Percentiles rank a stretch among this genome's conserved stretches.
These are phyloP conservation scores for Tylochromis polylepis DNA, from an alignment of 2,113 vertebrate genomes.

Conservation along the genomic window DNA sequence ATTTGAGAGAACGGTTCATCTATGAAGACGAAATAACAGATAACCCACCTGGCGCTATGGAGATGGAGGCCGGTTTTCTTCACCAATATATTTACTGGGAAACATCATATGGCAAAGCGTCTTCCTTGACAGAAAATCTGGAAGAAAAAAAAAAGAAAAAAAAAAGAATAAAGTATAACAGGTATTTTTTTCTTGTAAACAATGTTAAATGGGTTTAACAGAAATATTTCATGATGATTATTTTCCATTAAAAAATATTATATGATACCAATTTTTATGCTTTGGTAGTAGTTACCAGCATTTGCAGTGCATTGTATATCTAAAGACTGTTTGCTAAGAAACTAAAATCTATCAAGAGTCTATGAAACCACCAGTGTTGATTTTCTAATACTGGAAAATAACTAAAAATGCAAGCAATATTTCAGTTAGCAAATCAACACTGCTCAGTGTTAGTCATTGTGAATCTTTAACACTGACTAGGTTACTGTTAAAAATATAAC, in stretches of 20 bases:
- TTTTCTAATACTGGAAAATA: no score
- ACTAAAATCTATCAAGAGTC: no score
- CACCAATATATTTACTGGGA: not conserved
- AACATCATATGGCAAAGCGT: not conserved
- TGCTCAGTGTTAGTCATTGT: no score
- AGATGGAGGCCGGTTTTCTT: not conserved
- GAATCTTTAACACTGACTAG: no score
- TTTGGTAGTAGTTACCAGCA: no score
- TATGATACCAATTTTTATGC: not conserved
- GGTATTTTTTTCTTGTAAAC: not conserved
- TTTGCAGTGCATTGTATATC: no score
- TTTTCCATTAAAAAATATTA: not conserved
- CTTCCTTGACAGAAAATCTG: not conserved
- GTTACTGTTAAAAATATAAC: no score
- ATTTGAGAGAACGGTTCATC: not conserved
- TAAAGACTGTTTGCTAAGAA: no score
- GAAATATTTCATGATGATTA: not conserved
- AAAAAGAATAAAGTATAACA: not conserved
- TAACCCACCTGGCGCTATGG: constrained; percentile 21
- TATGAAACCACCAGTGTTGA: no score
- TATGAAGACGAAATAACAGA: not conserved
- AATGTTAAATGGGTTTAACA: not conserved
- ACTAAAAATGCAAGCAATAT: no score
- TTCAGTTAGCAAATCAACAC: no score
- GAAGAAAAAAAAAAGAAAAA: not conserved